These are phyloP conservation scores for Dicaeum eximium DNA, from an alignment of 2,113 vertebrate species.

Conservation along the genomic window DNA sequence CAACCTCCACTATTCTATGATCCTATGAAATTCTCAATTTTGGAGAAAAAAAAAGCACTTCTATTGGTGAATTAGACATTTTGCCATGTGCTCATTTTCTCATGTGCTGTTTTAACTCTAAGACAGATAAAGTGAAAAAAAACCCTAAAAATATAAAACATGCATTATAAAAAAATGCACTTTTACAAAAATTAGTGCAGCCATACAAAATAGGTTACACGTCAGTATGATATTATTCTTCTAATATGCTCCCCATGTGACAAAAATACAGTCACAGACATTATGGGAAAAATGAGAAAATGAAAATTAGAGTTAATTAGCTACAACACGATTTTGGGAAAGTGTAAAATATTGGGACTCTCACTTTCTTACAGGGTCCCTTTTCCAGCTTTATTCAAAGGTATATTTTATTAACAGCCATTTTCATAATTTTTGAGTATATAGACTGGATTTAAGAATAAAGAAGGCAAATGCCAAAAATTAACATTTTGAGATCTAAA, in stretches of 20 bases:
- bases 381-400: neutral
- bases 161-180: neutral
- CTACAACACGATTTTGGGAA: neutral
- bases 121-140: neutral
- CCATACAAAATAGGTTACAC: neutral
- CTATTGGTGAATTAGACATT: neutral
- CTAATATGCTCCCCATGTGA: neutral
- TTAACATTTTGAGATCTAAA: neutral
- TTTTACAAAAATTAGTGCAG: neutral
- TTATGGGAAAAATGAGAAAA: neutral
- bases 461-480: neutral
- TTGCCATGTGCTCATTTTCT: no score
- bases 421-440: neutral
- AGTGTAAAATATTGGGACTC: neutral
- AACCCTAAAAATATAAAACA: fast-evolving
- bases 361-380: fast-evolving
- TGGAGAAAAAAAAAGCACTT: neutral
- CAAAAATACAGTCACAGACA: neutral
- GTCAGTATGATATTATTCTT: neutral
- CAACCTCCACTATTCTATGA: neutral
- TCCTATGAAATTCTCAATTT: neutral
- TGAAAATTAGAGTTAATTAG: neutral
- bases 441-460: neutral
- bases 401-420: neutral
- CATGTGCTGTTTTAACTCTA: neutral